Conservation (phyloP, 2,113 vertebrate species). For the Bubo scandiacus region DNA sequence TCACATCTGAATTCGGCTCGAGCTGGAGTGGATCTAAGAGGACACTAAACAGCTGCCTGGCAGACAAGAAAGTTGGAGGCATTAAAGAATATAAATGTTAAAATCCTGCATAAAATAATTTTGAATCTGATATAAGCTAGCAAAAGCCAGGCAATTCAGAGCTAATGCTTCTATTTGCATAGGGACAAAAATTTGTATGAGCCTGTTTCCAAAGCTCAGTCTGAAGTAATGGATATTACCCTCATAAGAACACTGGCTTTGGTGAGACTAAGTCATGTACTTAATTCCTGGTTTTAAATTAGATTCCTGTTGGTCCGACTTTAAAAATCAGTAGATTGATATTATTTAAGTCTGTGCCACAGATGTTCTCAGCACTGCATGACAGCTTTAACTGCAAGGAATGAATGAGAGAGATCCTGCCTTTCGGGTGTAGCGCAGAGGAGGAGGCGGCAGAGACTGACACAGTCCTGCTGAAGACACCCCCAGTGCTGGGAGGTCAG, state of each 20-base stretch:
- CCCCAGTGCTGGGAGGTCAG: neutral
- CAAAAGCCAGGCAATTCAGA: neutral
- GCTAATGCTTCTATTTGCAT: neutral
- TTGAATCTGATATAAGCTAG: neutral
- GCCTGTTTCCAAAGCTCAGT: neutral
- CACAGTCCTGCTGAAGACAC: neutral
- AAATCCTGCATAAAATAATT: conserved; percentile 18
- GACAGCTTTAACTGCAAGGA: neutral
- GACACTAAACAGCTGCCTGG: neutral
- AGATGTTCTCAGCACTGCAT: neutral
- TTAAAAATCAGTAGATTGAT: neutral
- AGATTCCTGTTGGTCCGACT: neutral
- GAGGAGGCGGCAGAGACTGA: neutral
- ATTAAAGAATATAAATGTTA: neutral
- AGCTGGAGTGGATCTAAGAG: neutral
- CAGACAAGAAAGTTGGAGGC: neutral
- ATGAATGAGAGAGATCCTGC: neutral
- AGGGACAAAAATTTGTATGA: neutral
- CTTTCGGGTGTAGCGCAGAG: neutral
- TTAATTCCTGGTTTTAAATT: neutral
- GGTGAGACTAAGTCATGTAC: neutral
- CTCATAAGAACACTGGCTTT: neutral
- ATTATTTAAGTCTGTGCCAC: neutral
- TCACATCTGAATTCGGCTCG: neutral
- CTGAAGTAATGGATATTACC: neutral